Evolutionary conservation across 2,113 vertebrate genomes (phyloP), one percentile per base, ranked within the genome.

Genomic region (Hipposideros armiger): DNA sequence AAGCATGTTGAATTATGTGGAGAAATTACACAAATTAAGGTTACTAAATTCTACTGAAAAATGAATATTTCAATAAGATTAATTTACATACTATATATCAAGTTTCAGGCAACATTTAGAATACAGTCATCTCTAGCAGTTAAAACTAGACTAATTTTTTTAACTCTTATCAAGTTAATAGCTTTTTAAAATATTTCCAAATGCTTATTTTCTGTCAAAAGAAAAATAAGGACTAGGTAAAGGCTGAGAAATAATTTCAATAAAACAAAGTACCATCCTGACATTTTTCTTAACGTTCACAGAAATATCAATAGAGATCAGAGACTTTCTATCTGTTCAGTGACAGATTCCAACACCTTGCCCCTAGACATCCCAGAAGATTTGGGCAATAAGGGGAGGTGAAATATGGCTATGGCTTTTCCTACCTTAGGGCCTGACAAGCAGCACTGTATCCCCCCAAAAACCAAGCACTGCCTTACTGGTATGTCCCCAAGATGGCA

Each of bases 1-100:
- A 85, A 73, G 9, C n/a, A 80, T 32, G n/a, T 20, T 94, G 30
- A 88, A 95, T n/a, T 81, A 54, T 76, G 13, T 50, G 22, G 50
- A 69, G 24, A 95, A 96, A 77, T 78, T 67, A 74, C 2, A 89
- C 70, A 90, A 94, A 77, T 91, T 93, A 73, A 89, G 32, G 32
- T 78, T 60, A 90, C 19, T 76, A 87, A 91, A 52, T 70, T 91
- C 80, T 91, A 89, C 13, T 88, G 50, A 72, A 76, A 62, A 47
- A 84, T 16, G 19, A 92, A n/a, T 74, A 72, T 40, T 91, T 93
- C 90, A 90, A 87, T 40, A 94, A 89, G 15, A 87, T 73, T 86
- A 78, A 70, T 86, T 66, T 94, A 87, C 5, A 80, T 40, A 78
- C 4, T 17, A 82, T 28, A 28, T 67, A 82, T 87, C 40, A 95